Conservation (phyloP, 30 jellyfish, hydroid and myxozoan genomes). For the Pseudorhiza aurosa region DNA sequence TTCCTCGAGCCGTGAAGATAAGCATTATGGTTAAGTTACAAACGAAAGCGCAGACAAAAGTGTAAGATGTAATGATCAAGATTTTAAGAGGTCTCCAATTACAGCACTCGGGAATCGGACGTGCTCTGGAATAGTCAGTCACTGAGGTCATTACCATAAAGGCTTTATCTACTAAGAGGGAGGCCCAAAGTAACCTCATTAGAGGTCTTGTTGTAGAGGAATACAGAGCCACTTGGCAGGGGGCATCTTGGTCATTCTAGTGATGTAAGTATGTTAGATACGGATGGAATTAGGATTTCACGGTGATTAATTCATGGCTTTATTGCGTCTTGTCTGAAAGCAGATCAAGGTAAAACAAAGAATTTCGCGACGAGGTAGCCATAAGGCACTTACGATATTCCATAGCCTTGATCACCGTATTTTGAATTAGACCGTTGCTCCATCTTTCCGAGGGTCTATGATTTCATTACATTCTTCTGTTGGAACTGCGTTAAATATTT, state of each 20-base stretch:
- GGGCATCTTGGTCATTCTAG: constrained; percentile 51
- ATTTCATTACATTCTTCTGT: too few species aligned
- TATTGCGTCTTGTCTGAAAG: constrained; percentile 9
- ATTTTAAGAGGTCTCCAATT: too few species aligned
- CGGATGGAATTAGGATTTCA: constrained; percentile 52
- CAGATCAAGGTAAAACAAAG: constrained; percentile 24
- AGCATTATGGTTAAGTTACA: too few species aligned
- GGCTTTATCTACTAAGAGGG: constrained; percentile 24
- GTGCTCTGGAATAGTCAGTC: neutral
- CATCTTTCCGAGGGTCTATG: too few species aligned
- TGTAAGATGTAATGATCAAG: too few species aligned
- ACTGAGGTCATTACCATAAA: constrained; percentile 20
- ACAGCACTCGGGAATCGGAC: too few species aligned
- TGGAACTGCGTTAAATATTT: too few species aligned
- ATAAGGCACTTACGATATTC: constrained; percentile 16
- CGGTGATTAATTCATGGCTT: neutral
- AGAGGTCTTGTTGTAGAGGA: constrained; percentile 9
- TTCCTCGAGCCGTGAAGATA: too few species aligned
- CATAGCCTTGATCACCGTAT: constrained; percentile 7
- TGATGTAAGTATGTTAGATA: constrained; percentile 39
- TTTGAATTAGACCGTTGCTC: too few species aligned
- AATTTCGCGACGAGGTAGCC: constrained; percentile 10
- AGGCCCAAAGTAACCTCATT: constrained; percentile 61
- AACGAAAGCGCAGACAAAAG: too few species aligned
- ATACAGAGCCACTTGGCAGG: constrained; percentile 28